Evolutionary conservation across 2,888 invertebrate genomes (phyloP).

Genomic region (Erynnis tages): DNA sequence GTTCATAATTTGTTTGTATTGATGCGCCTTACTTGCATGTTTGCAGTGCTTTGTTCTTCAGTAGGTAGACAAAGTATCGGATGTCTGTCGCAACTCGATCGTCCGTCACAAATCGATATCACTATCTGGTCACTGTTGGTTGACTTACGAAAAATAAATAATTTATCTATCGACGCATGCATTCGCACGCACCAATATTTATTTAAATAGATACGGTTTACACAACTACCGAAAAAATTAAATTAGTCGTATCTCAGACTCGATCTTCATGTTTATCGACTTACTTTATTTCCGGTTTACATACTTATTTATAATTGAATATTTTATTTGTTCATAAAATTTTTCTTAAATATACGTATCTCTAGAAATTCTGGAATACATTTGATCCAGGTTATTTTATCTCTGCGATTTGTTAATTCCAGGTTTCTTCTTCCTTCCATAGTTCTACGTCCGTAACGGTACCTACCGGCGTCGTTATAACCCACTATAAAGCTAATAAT

Average conservation of each 20-base stretch:
- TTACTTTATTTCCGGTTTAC: conserved; percentile 34
- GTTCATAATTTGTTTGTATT: too few relatives aligned
- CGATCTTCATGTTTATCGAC: conserved; percentile 29
- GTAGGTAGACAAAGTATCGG: conserved; percentile 53
- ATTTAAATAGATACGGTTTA: conserved; percentile 43
- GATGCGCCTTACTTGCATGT: too few relatives aligned
- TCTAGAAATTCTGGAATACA: too few relatives aligned
- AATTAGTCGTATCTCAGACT: conserved; percentile 8
- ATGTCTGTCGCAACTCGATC: conserved; percentile 64
- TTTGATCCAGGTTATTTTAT: too few relatives aligned
- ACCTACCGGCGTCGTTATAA: too few relatives aligned
- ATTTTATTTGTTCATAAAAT: too few relatives aligned
- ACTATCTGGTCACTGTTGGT: conserved; percentile 56
- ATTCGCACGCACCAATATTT: conserved; percentile 66
- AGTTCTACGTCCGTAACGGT: too few relatives aligned
- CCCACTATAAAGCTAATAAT: too few relatives aligned
- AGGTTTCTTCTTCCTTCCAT: too few relatives aligned
- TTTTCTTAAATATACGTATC: too few relatives aligned
- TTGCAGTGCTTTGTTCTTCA: conserved; percentile 45
- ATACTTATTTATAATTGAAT: conserved; percentile 10
- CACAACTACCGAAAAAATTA: conserved; percentile 31
- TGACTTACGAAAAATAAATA: conserved; percentile 60
- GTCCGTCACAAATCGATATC: conserved; percentile 65
- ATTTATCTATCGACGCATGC: conserved; percentile 48
- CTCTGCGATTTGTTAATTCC: too few relatives aligned